These are phyloP conservation scores for Corythaeola cristata DNA, from an alignment of 2,113 vertebrate species.

Conservation along the genomic window DNA sequence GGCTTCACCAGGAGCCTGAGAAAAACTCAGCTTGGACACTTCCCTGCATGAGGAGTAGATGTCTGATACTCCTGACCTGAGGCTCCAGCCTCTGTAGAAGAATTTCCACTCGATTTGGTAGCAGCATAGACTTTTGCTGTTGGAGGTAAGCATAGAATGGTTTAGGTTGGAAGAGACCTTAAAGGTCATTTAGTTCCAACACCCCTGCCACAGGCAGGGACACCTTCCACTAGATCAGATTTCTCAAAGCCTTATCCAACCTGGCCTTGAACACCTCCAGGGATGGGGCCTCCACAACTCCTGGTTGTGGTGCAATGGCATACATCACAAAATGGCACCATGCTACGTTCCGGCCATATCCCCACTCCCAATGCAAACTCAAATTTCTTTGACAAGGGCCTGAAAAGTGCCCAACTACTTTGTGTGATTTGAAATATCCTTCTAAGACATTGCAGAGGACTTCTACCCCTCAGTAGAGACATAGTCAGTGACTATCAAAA, in stretches of 20 bases:
- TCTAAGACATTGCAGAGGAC: background rate
- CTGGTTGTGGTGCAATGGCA: no score
- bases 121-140: background rate
- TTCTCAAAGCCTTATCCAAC: no score
- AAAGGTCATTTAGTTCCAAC: no score
- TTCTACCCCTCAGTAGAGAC: background rate
- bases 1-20: background rate
- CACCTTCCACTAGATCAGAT: no score
- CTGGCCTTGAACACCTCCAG: no score
- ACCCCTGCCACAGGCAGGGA: no score
- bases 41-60: fast-evolving
- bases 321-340: background rate
- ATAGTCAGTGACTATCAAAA: background rate
- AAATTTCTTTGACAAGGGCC: background rate
- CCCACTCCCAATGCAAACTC: background rate
- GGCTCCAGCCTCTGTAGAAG: background rate
- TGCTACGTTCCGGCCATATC: background rate
- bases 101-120: background rate
- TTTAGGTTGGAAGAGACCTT: no score
- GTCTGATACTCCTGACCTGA: background rate
- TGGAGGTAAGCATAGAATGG: background rate
- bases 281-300: no score
- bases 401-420: background rate
- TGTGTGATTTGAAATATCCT: background rate
- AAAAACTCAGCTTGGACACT: background rate